These are phyloP conservation scores for Rhinophrynus dorsalis DNA, from an alignment of 2,797 vertebrate genomes.

Conservation along the genomic window DNA sequence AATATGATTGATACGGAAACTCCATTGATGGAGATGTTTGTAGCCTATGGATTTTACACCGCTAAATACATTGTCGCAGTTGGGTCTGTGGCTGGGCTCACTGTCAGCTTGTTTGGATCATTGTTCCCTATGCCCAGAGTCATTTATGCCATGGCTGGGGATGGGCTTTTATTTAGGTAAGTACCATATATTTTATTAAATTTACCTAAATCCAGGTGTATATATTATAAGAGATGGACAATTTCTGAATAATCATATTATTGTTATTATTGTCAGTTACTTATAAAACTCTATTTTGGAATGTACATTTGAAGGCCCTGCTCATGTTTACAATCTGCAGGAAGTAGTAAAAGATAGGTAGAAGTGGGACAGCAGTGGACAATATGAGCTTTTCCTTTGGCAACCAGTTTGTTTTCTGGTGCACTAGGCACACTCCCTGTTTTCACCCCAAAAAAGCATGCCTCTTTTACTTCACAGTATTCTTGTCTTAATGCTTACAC, in stretches of 20 bases:
- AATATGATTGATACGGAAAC: slow-evolving; percentile 88
- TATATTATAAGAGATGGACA: too few relatives aligned
- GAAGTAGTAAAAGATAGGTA: too few relatives aligned
- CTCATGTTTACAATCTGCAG: too few relatives aligned
- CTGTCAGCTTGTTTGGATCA: slow-evolving; percentile 91
- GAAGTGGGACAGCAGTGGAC: too few relatives aligned
- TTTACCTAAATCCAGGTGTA: background rate
- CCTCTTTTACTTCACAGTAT: too few relatives aligned
- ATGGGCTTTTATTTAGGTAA: slow-evolving; percentile 95
- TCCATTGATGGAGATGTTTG: slow-evolving; percentile 97
- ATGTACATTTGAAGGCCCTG: too few relatives aligned
- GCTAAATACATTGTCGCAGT: slow-evolving; percentile 90
- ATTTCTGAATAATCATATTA: background rate
- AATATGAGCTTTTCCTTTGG: too few relatives aligned
- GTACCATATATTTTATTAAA: slow-evolving; percentile 12
- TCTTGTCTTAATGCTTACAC: too few relatives aligned
- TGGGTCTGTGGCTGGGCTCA: slow-evolving; percentile 88
- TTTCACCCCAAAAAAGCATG: too few relatives aligned
- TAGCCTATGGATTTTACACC: slow-evolving; percentile 81
- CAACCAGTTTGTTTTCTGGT: too few relatives aligned
- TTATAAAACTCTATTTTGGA: too few relatives aligned
- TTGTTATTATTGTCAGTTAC: background rate
- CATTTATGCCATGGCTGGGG: slow-evolving; percentile 94
- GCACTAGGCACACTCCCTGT: too few relatives aligned
- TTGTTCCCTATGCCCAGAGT: slow-evolving; percentile 96